Percentiles rank a stretch among this genome's conserved stretches.
These are phyloP conservation scores for Tiliqua scincoides DNA, from an alignment of 2,113 vertebrate genomes.

Conservation along the genomic window DNA sequence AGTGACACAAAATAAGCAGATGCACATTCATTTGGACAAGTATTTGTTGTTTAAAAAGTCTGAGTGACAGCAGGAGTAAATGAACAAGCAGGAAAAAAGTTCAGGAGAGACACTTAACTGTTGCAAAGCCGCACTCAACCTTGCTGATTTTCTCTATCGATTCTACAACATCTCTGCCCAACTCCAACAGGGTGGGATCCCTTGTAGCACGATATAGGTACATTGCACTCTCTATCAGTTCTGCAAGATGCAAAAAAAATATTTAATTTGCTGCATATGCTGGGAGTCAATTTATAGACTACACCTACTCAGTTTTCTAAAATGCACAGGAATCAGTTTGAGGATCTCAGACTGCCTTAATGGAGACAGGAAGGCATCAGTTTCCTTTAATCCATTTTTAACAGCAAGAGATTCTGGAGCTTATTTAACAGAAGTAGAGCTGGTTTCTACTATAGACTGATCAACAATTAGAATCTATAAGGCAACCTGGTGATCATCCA, in stretches of 20 bases:
- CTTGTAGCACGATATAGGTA: slow-evolving; percentile 94
- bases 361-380: not conserved
- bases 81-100: no score
- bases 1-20: not conserved
- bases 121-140: slow-evolving; percentile 95
- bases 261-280: not conserved
- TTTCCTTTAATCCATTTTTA: not conserved
- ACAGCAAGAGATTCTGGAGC: not conserved
- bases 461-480: not conserved
- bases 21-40: not conserved
- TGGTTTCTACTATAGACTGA: not conserved
- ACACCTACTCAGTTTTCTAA: not conserved
- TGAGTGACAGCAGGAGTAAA: not conserved
- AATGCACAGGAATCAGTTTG: not conserved
- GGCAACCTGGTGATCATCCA: not conserved
- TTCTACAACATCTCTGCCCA: slow-evolving; percentile 92
- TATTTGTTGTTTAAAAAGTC: not conserved
- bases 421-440: not conserved
- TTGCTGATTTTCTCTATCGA: slow-evolving; percentile 94
- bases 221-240: slow-evolving; percentile 97
- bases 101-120: slow-evolving; percentile 80
- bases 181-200: slow-evolving; percentile 91
- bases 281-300: not conserved
- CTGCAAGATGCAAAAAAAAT: slow-evolving; percentile 72
- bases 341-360: not conserved